Conservation (phyloP, 2,113 vertebrate genomes). For the Tonatia bakeri region DNA sequence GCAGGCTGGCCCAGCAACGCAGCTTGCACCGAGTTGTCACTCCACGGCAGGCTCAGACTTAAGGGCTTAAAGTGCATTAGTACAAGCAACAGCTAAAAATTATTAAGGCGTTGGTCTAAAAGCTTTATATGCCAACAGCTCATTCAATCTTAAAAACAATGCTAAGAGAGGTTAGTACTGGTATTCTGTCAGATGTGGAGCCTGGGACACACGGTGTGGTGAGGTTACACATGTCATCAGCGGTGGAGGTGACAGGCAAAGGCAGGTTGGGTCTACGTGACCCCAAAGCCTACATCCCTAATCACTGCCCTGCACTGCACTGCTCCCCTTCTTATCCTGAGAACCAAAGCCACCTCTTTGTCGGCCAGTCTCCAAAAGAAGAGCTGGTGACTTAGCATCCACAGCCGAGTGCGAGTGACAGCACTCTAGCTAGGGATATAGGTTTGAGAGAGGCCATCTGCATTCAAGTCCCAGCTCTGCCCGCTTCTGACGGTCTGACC, state of each 20-base stretch:
- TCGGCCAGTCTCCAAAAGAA: background rate
- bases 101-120: background rate
- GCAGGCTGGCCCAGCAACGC: background rate
- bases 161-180: background rate
- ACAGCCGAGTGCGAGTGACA: background rate
- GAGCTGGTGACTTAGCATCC: accelerated
- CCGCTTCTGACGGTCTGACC: background rate
- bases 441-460: background rate
- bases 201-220: background rate
- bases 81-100: background rate
- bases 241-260: background rate
- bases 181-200: background rate
- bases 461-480: background rate
- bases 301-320: background rate
- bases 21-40: accelerated
- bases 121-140: background rate
- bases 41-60: accelerated
- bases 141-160: background rate
- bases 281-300: background rate
- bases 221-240: accelerated
- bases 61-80: background rate
- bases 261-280: too few species aligned
- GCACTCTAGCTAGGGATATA: background rate
- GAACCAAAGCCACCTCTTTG: background rate
- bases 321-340: background rate